Evolutionary conservation across 2,113 vertebrate species (phyloP).

Genomic region (Hipposideros armiger): DNA sequence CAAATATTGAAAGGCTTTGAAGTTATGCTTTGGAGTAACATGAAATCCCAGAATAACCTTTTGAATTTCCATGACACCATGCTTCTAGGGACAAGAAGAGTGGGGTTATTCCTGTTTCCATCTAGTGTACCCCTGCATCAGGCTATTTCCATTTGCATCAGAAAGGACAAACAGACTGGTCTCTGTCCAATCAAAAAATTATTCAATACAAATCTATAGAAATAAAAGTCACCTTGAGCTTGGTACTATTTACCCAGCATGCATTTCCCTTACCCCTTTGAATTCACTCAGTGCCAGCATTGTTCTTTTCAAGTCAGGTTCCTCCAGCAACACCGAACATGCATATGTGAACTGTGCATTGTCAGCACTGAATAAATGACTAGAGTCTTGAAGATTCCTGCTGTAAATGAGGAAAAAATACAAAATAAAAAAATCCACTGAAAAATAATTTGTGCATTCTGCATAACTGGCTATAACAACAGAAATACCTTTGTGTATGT

Average conservation of each 20-base stretch:
- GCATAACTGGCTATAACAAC: not conserved
- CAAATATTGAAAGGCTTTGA: not conserved
- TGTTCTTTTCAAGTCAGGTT: not conserved
- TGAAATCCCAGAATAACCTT: conserved; percentile 30
- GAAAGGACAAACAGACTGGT: not conserved
- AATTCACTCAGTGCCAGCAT: not conserved
- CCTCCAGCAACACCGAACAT: not conserved
- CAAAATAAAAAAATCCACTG: not conserved
- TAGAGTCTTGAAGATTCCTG: not conserved
- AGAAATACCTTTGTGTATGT: not conserved
- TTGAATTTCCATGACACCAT: not conserved
- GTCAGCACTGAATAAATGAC: not conserved
- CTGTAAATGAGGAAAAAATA: conserved; percentile 7
- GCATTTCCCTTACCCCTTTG: not conserved
- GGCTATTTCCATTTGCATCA: not conserved
- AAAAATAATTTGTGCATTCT: not conserved
- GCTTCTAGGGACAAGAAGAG: not conserved
- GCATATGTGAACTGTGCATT: not conserved
- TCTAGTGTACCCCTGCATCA: not conserved
- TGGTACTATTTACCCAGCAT: not conserved
- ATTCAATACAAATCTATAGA: not conserved
- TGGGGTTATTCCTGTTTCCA: not conserved
- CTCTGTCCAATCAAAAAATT: not conserved
- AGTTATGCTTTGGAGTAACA: not conserved
- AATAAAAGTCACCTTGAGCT: not conserved